These are phyloP conservation scores for Scotopteryx bipunctaria DNA, from an alignment of 2,888 invertebrate genomes.

Conservation along the genomic window DNA sequence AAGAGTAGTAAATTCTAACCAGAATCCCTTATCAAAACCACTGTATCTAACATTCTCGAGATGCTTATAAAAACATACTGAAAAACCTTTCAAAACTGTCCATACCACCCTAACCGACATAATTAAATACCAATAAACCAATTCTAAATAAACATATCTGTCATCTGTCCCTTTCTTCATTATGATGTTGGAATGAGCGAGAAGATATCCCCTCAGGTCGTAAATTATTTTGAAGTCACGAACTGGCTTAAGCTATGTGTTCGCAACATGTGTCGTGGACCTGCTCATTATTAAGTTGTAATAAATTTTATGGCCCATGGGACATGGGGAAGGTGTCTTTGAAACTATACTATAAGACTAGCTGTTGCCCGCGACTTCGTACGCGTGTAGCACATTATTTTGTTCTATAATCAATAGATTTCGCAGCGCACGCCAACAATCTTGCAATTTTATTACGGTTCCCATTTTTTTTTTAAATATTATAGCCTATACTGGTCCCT, in stretches of 20 bases:
- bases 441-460: no score
- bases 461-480: no score
- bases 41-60: slow-evolving; percentile 1
- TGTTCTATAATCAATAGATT: no score
- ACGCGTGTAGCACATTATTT: no score
- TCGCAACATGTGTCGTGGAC: slow-evolving; percentile 72
- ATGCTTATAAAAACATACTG: slow-evolving; percentile 9
- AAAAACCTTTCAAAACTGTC: slow-evolving; percentile 37
- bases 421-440: no score
- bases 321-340: slow-evolving; percentile 57
- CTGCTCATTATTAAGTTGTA: slow-evolving; percentile 76
- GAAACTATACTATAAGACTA: slow-evolving; percentile 26
- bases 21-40: slow-evolving; percentile 1
- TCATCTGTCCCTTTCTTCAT: slow-evolving; percentile 45
- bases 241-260: slow-evolving; percentile 64
- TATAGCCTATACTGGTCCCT: no score
- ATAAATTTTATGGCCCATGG: slow-evolving; percentile 72
- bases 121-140: slow-evolving; percentile 77
- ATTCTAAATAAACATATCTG: slow-evolving; percentile 65
- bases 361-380: no score
- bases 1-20: slow-evolving; percentile 14
- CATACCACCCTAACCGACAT: slow-evolving; percentile 48
- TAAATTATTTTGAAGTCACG: slow-evolving; percentile 71
- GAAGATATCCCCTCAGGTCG: slow-evolving; percentile 46
- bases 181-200: slow-evolving; percentile 38